phyloP scores from a whole-genome alignment of 2,888 invertebrate species.

The Amaurobius ferox region DNA sequence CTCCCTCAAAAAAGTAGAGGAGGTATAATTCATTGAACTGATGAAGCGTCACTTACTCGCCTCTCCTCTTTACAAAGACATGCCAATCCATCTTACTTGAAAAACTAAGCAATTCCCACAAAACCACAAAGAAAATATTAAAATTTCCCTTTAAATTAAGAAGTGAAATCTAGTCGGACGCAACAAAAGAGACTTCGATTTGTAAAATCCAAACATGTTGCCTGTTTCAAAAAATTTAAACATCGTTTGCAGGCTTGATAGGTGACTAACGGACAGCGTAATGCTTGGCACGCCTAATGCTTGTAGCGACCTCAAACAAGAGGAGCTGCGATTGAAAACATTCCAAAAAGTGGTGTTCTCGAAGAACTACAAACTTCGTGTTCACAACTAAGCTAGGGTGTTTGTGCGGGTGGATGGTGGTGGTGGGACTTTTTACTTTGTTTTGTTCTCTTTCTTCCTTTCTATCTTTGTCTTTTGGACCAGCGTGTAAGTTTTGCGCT shows the following conservation, averaged over 20 bases:
- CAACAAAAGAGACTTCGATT: slow-evolving; percentile 50
- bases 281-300: slow-evolving; percentile 62
- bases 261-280: slow-evolving; percentile 62
- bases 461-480: slow-evolving; percentile 18
- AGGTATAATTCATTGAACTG: too few relatives aligned
- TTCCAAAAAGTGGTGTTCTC: slow-evolving; percentile 56
- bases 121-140: slow-evolving; percentile 57
- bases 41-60: too few relatives aligned
- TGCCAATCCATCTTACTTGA: slow-evolving; percentile 4
- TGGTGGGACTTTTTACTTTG: slow-evolving; percentile 33
- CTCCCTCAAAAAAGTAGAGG: too few relatives aligned
- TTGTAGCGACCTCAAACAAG: slow-evolving; percentile 64
- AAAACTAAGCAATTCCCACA: slow-evolving; percentile 39
- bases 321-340: slow-evolving; percentile 55
- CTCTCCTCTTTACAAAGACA: neutral
- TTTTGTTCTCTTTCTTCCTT: slow-evolving; percentile 32
- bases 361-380: slow-evolving; percentile 31
- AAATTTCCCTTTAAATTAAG: slow-evolving; percentile 52
- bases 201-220: slow-evolving; percentile 62
- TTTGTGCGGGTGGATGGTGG: too few relatives aligned
- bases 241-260: slow-evolving; percentile 50
- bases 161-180: slow-evolving; percentile 19
- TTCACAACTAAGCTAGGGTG: slow-evolving; percentile 38
- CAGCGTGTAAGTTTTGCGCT: slow-evolving; percentile 39
- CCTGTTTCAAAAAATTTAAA: slow-evolving; percentile 55